These are phyloP conservation scores for Amniataba percoides DNA, from an alignment of 2,797 vertebrate species.

Conservation along the genomic window DNA sequence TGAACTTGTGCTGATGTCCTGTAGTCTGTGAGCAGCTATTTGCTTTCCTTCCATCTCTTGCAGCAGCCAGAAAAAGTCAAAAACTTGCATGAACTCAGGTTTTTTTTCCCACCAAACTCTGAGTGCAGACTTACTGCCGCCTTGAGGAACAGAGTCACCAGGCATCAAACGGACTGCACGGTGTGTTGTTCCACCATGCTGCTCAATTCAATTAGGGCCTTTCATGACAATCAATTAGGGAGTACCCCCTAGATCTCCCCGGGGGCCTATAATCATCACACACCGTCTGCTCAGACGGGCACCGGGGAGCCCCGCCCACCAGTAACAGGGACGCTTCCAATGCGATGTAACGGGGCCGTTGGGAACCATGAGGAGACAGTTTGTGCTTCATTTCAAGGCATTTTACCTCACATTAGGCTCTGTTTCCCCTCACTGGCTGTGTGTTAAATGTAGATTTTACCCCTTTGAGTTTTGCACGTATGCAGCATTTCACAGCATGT, in stretches of 20 bases:
- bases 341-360: constrained; percentile 32
- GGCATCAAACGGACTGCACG: constrained; percentile 71
- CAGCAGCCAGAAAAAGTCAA: not conserved
- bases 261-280: constrained; percentile 86
- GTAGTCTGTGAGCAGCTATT: not conserved
- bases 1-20: not conserved
- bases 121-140: not conserved
- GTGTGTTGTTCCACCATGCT: constrained; percentile 56
- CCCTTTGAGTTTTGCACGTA: constrained; percentile 21
- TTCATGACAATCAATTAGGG: constrained; percentile 85
- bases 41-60: not conserved
- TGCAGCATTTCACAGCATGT: constrained; percentile 10
- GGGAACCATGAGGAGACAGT: constrained; percentile 49
- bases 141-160: constrained; percentile 37
- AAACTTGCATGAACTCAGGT: not conserved
- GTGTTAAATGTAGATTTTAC: constrained; percentile 60
- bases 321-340: constrained; percentile 32
- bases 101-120: not conserved
- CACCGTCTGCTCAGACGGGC: constrained; percentile 67
- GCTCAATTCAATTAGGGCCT: constrained; percentile 82
- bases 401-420: constrained; percentile 45
- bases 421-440: constrained; percentile 14
- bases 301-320: constrained; percentile 54
- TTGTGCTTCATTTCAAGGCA: constrained; percentile 41
- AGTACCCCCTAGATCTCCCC: constrained; percentile 83